Evolutionary conservation across 2,113 vertebrate species (phyloP), one percentile per base, ranked within the genome.

Genomic region (Ceyx cyanopectus): DNA sequence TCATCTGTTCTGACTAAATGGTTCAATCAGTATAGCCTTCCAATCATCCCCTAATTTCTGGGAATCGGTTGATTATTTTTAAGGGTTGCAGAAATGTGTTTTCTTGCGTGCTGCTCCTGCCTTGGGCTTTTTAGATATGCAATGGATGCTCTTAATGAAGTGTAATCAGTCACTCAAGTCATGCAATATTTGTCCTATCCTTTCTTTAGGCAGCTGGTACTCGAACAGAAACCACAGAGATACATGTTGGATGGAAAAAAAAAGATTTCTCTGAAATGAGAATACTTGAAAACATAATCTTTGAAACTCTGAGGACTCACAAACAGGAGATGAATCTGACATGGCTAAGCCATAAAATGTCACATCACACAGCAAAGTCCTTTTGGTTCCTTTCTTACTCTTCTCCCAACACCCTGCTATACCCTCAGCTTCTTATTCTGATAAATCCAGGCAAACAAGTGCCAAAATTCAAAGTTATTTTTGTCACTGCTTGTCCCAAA

Each of bases 41-140:
- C 54, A 90, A 58, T 58, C 32, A 66, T 69, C 87, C 79, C 65
- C 30, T 91, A 91, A 91, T 91, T 96, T 96, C 95, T 91, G 65
- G 56, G 95, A 95, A 94, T 57, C 58, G 56, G 68, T 30, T 91
- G 67, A 80, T 91, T 83, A 63, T 85, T 92, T 94, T 89, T 82
- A 85, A 89, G 67, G 53, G 60, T 93, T 87, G 89, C 15, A 7
- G 57, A 72, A 91, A 92, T 92, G 54, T 72, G 20, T 45, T 87
- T 87, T 90, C 65, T 72, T 80, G 46, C 70, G 80, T 67, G 79
- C 70, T 94, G 56, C 14, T 93, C 48, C 63, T 63, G 24, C 68
- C 43, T 17, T 27, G 48, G 26, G 53, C 34, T 58, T 90, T 90
- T 83, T 77, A 65, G 67, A 37, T 73, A 27, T 40, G 80, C 51